phyloP scores from a whole-genome alignment of 2,888 invertebrate species.

The Tetragonisca angustula region DNA sequence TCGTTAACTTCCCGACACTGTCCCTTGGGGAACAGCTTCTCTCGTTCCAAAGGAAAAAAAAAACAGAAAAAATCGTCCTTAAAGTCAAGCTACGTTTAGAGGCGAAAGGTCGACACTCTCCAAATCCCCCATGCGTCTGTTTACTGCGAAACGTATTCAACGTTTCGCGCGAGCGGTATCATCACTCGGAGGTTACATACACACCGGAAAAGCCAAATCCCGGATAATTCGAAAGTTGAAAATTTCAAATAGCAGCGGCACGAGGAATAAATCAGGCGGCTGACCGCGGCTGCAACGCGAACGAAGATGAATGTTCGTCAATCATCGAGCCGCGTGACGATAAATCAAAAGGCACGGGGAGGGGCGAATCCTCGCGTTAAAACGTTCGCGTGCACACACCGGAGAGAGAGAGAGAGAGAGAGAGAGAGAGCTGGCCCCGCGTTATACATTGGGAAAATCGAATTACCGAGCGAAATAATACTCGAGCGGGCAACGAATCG shows the following conservation, averaged over 20 bases:
- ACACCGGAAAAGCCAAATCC: neutral
- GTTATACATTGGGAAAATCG: slow-evolving; percentile 29
- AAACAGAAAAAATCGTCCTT: no score
- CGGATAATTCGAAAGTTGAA: slow-evolving; percentile 1
- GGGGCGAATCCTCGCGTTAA: slow-evolving; percentile 10
- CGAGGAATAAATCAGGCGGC: neutral
- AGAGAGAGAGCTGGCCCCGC: neutral
- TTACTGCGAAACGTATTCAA: no score
- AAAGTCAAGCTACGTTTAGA: no score
- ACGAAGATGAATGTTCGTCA: slow-evolving; percentile 48
- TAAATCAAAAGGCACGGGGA: slow-evolving; percentile 25
- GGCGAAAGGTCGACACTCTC: no score
- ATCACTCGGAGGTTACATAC: neutral
- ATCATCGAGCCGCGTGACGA: slow-evolving; percentile 20
- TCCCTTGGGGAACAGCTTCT: no score
- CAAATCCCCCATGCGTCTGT: no score
- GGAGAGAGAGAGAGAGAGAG: no score
- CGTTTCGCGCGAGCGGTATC: no score
- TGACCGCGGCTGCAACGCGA: neutral
- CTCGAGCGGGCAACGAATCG: slow-evolving; percentile 23
- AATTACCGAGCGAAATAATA: slow-evolving; percentile 48
- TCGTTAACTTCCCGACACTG: no score
- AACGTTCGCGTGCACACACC: neutral
- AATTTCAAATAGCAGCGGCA: neutral
- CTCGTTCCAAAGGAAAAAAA: no score